Evolutionary conservation across 1,140 invertebrate species (phyloP).

Genomic region (Uloborus diversus): DNA sequence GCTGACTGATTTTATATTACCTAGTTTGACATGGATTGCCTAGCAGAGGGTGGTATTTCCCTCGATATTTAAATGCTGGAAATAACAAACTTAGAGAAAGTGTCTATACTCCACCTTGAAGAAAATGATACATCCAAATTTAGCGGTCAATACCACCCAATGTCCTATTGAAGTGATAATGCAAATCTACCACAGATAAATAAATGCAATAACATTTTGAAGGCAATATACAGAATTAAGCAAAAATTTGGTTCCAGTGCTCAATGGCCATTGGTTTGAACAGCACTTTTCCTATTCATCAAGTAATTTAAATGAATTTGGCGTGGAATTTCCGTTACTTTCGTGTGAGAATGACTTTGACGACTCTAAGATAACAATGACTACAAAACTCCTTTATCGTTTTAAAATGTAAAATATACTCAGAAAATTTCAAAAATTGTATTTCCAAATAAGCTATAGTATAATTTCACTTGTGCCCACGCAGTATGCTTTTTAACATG

Average conservation of each 20-base stretch:
- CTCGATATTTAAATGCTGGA: too few relatives aligned
- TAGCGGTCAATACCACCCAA: slow-evolving; percentile 27
- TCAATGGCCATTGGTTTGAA: not conserved
- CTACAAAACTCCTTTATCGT: not conserved
- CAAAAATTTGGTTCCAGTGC: not conserved
- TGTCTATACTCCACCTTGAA: too few relatives aligned
- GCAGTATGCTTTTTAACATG: not conserved
- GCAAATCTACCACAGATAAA: slow-evolving; percentile 32
- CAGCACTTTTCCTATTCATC: not conserved
- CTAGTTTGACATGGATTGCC: slow-evolving; percentile 43
- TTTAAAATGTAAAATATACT: slow-evolving; percentile 45
- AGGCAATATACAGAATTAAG: not conserved
- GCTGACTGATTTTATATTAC: slow-evolving; percentile 26
- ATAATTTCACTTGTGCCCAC: too few relatives aligned
- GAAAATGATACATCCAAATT: not conserved
- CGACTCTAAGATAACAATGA: slow-evolving; percentile 24
- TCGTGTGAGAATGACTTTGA: not conserved
- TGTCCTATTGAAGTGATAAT: slow-evolving; percentile 42
- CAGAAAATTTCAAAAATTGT: slow-evolving; percentile 52
- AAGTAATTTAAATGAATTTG: not conserved
- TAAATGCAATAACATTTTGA: not conserved
- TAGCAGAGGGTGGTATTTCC: slow-evolving; percentile 31
- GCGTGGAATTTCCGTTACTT: not conserved
- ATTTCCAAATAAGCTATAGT: slow-evolving; percentile 46
- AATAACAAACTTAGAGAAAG: too few relatives aligned